Conservation (phyloP, 2,113 vertebrate species). For the Pandion haliaetus region DNA sequence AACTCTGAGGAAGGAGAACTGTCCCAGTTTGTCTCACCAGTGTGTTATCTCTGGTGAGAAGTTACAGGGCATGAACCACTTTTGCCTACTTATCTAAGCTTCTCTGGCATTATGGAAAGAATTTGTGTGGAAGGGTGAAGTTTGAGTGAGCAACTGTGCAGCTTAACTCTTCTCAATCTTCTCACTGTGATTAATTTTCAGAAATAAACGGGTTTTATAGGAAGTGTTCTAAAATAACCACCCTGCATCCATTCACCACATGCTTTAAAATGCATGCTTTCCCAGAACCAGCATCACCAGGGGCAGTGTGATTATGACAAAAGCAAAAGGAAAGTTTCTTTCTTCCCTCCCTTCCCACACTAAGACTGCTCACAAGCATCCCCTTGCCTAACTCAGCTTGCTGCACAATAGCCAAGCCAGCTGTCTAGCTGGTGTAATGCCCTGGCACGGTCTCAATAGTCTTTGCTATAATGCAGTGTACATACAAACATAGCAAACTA, state of each 20-base stretch:
- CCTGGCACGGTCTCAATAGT: constrained; percentile 70
- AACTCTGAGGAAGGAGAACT: not conserved
- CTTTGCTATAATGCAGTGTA: constrained; percentile 78
- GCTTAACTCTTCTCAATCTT: not conserved
- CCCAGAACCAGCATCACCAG: not conserved
- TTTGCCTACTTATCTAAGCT: not conserved
- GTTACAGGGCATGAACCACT: not conserved
- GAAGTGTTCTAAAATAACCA: not conserved
- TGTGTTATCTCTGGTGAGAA: not conserved
- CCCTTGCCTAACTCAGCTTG: not conserved
- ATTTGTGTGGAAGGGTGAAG: not conserved
- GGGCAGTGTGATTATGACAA: not conserved
- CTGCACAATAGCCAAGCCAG: not conserved
- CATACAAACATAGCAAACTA: constrained; percentile 87
- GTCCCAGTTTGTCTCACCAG: not conserved
- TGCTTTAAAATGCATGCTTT: not conserved
- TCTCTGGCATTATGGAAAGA: not conserved
- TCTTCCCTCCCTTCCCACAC: not conserved
- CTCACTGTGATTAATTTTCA: not conserved
- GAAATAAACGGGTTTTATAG: not conserved
- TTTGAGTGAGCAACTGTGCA: not conserved
- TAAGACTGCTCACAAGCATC: not conserved
- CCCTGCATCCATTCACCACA: not conserved
- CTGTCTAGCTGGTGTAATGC: constrained; percentile 41
- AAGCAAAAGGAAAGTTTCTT: not conserved